Evolutionary conservation across 2,797 vertebrate species (phyloP).

Genomic region (Rhinophrynus dorsalis): DNA sequence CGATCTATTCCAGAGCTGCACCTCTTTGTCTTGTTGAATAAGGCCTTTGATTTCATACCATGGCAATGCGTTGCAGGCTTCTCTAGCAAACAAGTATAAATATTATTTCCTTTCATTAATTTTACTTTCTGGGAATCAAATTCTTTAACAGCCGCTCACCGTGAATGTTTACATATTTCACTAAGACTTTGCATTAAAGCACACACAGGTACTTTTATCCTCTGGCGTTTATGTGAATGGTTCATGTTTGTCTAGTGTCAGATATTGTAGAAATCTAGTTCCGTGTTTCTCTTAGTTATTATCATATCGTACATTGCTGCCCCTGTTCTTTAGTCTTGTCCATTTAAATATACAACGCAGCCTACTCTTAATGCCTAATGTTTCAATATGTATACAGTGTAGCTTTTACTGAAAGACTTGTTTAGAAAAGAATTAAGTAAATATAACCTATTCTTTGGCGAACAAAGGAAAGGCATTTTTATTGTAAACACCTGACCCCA

Average conservation of each 20-base stretch:
- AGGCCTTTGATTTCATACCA: too few relatives aligned
- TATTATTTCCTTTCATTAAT: too few relatives aligned
- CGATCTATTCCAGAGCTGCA: too few relatives aligned
- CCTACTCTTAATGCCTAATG: constrained; percentile 2
- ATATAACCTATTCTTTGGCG: constrained; percentile 20
- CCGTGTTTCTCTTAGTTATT: not conserved
- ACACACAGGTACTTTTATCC: too few relatives aligned
- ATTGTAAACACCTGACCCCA: constrained; percentile 36
- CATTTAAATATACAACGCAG: not conserved
- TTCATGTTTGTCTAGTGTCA: not conserved
- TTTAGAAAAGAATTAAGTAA: constrained; percentile 36
- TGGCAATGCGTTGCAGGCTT: too few relatives aligned
- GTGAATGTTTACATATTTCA: too few relatives aligned
- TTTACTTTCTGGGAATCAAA: too few relatives aligned
- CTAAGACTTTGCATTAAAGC: too few relatives aligned
- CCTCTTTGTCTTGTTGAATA: too few relatives aligned
- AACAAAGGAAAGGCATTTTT: constrained; percentile 41
- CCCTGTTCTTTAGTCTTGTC: not conserved
- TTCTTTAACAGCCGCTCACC: too few relatives aligned
- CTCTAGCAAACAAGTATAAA: too few relatives aligned
- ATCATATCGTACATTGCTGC: not conserved
- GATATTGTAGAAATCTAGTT: not conserved
- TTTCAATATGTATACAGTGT: constrained; percentile 34
- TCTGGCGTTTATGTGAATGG: not conserved
- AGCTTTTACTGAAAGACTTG: constrained; percentile 37